These are phyloP conservation scores for Nicator chloris DNA, from an alignment of 2,113 vertebrate genomes.

Conservation along the genomic window DNA sequence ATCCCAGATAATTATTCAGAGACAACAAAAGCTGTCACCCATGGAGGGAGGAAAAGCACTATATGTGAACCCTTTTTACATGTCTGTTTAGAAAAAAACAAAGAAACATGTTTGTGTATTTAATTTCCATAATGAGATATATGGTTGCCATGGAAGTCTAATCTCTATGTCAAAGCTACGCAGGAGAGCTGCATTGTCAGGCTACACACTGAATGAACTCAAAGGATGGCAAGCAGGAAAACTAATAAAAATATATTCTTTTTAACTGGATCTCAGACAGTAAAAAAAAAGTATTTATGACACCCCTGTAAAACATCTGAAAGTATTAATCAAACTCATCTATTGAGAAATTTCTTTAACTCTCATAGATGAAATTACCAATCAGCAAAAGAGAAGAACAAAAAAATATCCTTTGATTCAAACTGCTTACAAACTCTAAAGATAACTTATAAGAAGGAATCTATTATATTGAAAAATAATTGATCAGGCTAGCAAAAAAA, in stretches of 20 bases:
- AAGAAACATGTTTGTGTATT: conserved; percentile 14
- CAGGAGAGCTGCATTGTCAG: background rate
- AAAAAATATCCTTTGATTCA: background rate
- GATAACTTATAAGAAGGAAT: background rate
- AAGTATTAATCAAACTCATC: background rate
- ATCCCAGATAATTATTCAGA: background rate
- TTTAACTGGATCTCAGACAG: background rate
- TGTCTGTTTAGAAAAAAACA: conserved; percentile 16
- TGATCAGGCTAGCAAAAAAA: background rate
- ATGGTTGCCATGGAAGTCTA: conserved; percentile 49
- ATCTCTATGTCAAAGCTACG: conserved; percentile 24
- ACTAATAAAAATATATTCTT: background rate
- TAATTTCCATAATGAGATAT: conserved; percentile 38
- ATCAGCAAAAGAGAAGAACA: background rate
- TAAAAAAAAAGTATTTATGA: background rate
- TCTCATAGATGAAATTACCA: background rate
- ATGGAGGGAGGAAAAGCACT: background rate
- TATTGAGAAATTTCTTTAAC: background rate
- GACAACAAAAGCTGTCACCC: background rate
- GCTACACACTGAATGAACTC: background rate
- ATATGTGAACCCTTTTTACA: background rate
- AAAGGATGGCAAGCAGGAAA: background rate
- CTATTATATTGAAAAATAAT: background rate
- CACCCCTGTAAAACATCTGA: background rate
- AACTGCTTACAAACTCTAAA: background rate